Evolutionary conservation across 2,797 vertebrate species (phyloP).

Genomic region (Gymnoscopelus braueri): DNA sequence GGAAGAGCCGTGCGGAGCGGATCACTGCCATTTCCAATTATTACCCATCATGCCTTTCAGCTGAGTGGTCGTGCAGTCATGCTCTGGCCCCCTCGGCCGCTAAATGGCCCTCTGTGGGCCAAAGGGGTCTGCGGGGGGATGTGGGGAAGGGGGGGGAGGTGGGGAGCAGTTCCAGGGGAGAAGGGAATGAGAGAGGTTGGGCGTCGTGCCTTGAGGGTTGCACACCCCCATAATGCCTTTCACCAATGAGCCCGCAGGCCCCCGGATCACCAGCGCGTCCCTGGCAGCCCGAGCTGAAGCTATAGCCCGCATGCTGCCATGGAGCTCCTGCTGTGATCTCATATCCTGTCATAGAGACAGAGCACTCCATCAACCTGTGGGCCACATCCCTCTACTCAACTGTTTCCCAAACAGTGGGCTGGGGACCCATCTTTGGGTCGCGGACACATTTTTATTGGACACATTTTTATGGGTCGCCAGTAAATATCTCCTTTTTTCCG

Average conservation of each 20-base stretch:
- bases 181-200: too few species aligned
- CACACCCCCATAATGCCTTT: too few species aligned
- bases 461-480: too few species aligned
- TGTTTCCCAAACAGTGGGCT: too few species aligned
- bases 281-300: constrained; percentile 13
- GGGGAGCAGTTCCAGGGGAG: background rate
- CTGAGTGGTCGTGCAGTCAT: constrained; percentile 68
- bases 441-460: too few species aligned
- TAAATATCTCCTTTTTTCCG: too few species aligned
- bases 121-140: constrained; percentile 41
- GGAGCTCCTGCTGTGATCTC: constrained; percentile 15
- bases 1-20: constrained; percentile 61
- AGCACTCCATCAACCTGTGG: constrained; percentile 19
- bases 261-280: constrained; percentile 12
- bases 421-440: too few species aligned
- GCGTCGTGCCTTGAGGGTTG: too few species aligned
- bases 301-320: constrained; percentile 20
- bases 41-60: constrained; percentile 81
- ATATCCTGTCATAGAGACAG: constrained; percentile 32
- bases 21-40: constrained; percentile 79
- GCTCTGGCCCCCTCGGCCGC: constrained; percentile 65
- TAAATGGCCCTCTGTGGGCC: constrained; percentile 70
- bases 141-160: constrained; percentile 22
- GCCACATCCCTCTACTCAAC: constrained; percentile 12
- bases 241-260: too few species aligned